Evolutionary conservation across 2,888 invertebrate species (phyloP), one percentile per base, ranked within the genome.

Genomic region (Oxytorus armatus): DNA sequence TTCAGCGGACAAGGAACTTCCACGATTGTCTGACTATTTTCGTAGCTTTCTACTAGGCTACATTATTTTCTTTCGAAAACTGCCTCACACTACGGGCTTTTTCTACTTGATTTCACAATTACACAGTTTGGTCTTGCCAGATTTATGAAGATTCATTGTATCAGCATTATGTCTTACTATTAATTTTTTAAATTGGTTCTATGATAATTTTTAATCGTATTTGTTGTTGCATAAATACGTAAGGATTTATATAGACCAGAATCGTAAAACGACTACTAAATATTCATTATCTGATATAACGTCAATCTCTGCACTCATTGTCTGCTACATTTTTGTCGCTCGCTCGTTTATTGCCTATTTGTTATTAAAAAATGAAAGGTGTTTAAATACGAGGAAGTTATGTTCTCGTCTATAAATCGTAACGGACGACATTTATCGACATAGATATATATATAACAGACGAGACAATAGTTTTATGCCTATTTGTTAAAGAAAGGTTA

Each of bases 401-500:
- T 55, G 33, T 25, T 11, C 63, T 47, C 57, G 57, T 57, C 33
- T 18, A 21, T 66, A 59, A 72, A 66, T 66, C 39, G 42, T 23
- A 33, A 25, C n/a, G 33, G 33, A 49, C 25, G 68, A 65, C 33
- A 61, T 44, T 25, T 59, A 33, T 47, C 42, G 49, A 59, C 18
- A 33, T 44, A 25, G 39, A 73, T 73, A 66, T 21, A 23, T 14
- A 16, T 21, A 23, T 14, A 16, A 42, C 21, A 4, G 55, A 51
- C 36, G 33, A 51, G 65, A 29, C 85, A 88, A 89, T 89, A 86
- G 84, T 84, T 57, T 21, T 47, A 53, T 21, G 33, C 78, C 84
- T 85, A 85, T 87, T 86, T 86, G 79, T 82, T 85, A 84, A 86
- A 87, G 85, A 85, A 85, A 74, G 87, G 87, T 89, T 88, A 89